These are phyloP conservation scores for Crotalus helleri DNA, from an alignment of 2,113 vertebrate genomes.

Conservation along the genomic window DNA sequence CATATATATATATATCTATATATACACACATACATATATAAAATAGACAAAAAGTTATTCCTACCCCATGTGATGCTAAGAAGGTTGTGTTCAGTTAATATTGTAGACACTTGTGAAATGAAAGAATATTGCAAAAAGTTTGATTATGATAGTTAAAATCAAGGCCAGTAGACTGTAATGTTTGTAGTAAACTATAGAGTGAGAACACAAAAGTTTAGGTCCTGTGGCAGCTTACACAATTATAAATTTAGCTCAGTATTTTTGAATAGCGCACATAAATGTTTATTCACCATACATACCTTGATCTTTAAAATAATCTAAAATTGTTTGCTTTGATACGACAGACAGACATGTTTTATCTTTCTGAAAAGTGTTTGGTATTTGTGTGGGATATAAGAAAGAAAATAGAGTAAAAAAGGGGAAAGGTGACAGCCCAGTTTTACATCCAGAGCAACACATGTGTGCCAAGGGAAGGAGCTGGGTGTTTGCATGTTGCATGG, in stretches of 20 bases:
- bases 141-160: conserved; percentile 48
- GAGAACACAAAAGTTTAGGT: conserved; percentile 28
- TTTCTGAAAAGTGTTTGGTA: not conserved
- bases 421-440: not conserved
- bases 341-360: not conserved
- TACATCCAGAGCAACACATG: not conserved
- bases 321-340: not conserved
- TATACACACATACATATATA: conserved; percentile 1
- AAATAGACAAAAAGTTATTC: conserved; percentile 55
- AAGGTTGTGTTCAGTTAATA: conserved; percentile 39
- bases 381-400: not conserved
- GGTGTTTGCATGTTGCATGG: conserved; percentile 31
- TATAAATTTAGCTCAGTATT: not conserved
- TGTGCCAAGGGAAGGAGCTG: not conserved
- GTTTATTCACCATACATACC: not conserved
- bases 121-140: conserved; percentile 40
- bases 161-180: conserved; percentile 48
- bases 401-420: not conserved
- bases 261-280: not conserved
- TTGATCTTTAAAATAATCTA: not conserved
- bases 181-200: conserved; percentile 49
- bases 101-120: conserved; percentile 59
- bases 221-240: conserved; percentile 1
- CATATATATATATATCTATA: conserved; percentile 26
- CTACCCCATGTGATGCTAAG: conserved; percentile 48